Percentiles rank a stretch among this genome's conserved stretches.
phyloP scores from a whole-genome alignment of 2,797 vertebrate species.

The Pelobates cultripes region DNA sequence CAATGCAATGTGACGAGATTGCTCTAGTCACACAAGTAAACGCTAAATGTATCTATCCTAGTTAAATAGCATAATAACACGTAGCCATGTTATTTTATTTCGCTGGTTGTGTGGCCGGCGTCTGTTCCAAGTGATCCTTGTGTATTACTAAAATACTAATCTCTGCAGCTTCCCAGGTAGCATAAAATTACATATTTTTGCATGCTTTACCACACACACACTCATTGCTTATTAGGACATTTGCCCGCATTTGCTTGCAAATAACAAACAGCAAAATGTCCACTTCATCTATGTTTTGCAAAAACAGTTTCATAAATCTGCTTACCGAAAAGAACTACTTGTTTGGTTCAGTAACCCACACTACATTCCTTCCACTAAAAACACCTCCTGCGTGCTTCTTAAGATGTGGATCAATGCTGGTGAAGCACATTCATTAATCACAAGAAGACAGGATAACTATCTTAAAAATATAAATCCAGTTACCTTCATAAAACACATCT shows the following conservation, averaged over 20 bases:
- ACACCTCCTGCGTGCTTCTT: conserved; percentile 30
- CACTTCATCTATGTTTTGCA: conserved; percentile 23
- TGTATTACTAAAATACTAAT: conserved; percentile 13
- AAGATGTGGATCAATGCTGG: conserved; percentile 26
- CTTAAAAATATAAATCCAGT: conserved; percentile 24
- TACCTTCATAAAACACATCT: conserved; percentile 1
- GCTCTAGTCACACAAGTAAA: no score
- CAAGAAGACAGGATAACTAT: conserved; percentile 11
- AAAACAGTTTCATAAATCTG: conserved; percentile 46
- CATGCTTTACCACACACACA: conserved; percentile 37
- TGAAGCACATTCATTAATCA: conserved; percentile 30
- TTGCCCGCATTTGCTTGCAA: conserved; percentile 8
- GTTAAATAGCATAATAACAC: no score
- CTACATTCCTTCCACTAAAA: conserved; percentile 46
- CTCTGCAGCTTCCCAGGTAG: conserved; percentile 9
- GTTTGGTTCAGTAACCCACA: conserved; percentile 43
- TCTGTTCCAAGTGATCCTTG: conserved; percentile 4
- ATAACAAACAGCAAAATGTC: conserved; percentile 45
- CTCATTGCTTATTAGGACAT: conserved; percentile 17
- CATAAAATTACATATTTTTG: conserved; percentile 23
- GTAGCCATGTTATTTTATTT: conserved; percentile 10
- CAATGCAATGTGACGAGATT: no score
- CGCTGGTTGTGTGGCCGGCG: conserved; percentile 33
- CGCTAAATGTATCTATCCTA: no score
- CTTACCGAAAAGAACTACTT: conserved; percentile 23